A percentile compares a stretch with the other conserved stretches of the same genome.
Conservation (phyloP, 2,113 vertebrate genomes). For the Alces alces region DNA sequence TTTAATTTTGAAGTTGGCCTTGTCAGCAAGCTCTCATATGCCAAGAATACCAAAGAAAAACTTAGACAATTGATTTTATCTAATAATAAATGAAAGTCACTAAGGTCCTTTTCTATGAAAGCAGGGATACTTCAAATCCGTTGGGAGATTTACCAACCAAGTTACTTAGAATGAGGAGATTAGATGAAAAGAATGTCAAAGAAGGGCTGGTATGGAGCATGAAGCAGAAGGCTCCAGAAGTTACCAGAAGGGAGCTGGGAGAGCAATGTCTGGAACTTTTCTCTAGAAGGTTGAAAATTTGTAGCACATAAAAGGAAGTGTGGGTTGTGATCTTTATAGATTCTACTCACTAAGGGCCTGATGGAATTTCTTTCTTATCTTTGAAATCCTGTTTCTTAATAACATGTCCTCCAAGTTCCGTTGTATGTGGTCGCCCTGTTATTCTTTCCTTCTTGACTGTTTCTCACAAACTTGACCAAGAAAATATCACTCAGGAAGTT, state of each 20-base stretch:
- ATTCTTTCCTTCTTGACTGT: background rate
- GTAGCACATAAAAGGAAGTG: background rate
- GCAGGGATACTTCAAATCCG: background rate
- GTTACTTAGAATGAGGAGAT: background rate
- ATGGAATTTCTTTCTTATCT: background rate
- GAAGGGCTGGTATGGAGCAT: background rate
- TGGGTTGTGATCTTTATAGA: background rate
- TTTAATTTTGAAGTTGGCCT: constrained; percentile 53
- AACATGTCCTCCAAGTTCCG: background rate
- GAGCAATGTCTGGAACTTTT: background rate
- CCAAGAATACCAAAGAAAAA: constrained; percentile 35
- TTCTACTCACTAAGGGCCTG: background rate
- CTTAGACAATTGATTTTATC: constrained; percentile 29
- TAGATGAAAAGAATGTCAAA: background rate
- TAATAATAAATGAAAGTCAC: constrained; percentile 22
- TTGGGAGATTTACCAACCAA: background rate
- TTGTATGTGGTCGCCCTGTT: background rate
- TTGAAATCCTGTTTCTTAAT: background rate
- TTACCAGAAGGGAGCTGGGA: background rate
- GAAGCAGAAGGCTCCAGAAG: background rate
- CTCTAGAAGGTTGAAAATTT: background rate
- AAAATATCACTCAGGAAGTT: background rate
- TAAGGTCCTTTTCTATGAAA: background rate
- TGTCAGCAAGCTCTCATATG: background rate
- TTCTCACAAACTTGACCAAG: background rate